phyloP scores from a whole-genome alignment of 1,140 invertebrate species.

The Pachypeltis micranthus region DNA sequence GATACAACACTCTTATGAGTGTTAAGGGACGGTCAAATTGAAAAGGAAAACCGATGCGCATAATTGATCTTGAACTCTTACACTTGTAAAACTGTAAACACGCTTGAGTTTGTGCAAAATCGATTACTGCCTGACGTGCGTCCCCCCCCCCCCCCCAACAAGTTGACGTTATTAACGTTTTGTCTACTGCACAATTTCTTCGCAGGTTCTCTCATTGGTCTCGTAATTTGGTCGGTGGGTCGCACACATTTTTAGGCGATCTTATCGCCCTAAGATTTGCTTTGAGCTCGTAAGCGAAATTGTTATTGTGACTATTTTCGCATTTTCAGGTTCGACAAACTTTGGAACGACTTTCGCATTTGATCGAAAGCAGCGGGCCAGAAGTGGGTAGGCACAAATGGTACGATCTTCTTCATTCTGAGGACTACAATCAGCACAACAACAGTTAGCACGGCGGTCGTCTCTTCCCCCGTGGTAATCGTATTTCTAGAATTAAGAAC shows the following conservation, averaged over 20 bases:
- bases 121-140: too few species aligned
- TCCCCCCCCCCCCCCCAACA: too few species aligned
- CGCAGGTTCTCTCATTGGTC: neutral
- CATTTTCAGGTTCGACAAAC: conserved; percentile 23
- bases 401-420: neutral
- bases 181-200: neutral
- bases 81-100: too few species aligned
- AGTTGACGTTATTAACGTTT: neutral
- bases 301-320: conserved; percentile 1
- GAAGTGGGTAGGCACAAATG: conserved; percentile 7
- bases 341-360: conserved; percentile 21
- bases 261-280: too few species aligned
- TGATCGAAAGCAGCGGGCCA: conserved; percentile 17
- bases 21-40: too few species aligned
- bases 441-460: conserved; percentile 1
- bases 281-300: neutral
- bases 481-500: neutral
- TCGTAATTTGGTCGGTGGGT: neutral
- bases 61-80: too few species aligned
- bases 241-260: neutral
- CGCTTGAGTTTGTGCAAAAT: too few species aligned
- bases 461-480: neutral
- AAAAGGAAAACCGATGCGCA: too few species aligned
- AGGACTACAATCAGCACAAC: conserved; percentile 12
- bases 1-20: too few species aligned